A percentile compares a stretch with the other conserved stretches of the same genome.
Conservation (phyloP, 2,888 invertebrate genomes). For the Pseudococcus viburni region DNA sequence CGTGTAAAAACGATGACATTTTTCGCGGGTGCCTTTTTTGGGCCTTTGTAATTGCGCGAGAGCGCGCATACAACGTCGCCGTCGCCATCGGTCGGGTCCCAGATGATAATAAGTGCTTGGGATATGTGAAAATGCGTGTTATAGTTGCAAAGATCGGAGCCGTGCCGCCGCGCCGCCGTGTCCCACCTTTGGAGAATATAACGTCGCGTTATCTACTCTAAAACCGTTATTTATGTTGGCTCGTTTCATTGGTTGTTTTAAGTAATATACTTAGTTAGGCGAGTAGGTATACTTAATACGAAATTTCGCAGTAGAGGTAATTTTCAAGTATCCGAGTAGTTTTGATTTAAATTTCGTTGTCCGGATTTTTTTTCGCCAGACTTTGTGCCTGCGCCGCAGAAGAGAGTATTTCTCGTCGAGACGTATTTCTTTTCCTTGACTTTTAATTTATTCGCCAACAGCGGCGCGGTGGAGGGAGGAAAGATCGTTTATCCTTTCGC, state of each 20-base stretch:
- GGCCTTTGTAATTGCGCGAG: neutral
- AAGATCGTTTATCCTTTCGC: conserved; percentile 52
- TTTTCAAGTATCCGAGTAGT: conserved; percentile 21
- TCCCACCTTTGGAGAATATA: conserved; percentile 13
- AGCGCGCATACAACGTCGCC: neutral
- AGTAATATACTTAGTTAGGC: neutral
- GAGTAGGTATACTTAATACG: neutral
- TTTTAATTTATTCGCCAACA: conserved; percentile 47
- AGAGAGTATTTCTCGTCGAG: conserved; percentile 6
- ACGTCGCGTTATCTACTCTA: conserved; percentile 33
- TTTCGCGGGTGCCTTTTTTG: conserved; percentile 30
- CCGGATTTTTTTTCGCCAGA: neutral
- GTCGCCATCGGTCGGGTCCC: neutral
- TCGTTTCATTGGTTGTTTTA: conserved; percentile 41
- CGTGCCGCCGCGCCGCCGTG: neutral
- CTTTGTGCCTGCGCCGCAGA: neutral
- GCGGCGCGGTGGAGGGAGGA: neutral
- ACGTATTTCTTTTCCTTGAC: conserved; percentile 18
- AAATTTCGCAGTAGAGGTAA: conserved; percentile 18
- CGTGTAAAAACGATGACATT: conserved; percentile 1
- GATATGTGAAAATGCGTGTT: conserved; percentile 48
- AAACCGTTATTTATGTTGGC: conserved; percentile 53
- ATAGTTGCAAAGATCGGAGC: neutral
- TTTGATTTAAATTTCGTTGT: conserved; percentile 16
- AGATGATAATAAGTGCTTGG: conserved; percentile 39